Evolutionary conservation across 2,888 invertebrate genomes (phyloP).

Genomic region (Perizoma flavofasciatum): DNA sequence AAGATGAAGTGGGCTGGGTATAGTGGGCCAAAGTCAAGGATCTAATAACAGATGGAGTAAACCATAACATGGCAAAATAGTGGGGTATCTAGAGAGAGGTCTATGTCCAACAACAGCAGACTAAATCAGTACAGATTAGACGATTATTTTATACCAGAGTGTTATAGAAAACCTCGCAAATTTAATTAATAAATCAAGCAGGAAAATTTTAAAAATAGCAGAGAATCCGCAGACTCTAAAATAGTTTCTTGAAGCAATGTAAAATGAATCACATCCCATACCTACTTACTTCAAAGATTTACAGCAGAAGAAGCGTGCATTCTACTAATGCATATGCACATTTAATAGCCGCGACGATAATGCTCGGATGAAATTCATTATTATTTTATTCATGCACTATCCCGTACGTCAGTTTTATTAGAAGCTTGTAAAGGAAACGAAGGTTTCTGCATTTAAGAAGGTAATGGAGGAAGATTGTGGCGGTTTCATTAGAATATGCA

Average conservation of each 20-base stretch:
- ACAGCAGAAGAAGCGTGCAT: slow-evolving; percentile 12
- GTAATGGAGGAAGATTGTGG: slow-evolving; percentile 18
- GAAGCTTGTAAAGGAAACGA: slow-evolving; percentile 29
- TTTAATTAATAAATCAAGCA: too few species aligned
- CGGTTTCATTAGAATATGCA: slow-evolving; percentile 14
- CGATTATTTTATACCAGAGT: too few species aligned
- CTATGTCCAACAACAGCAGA: too few species aligned
- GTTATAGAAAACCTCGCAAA: too few species aligned
- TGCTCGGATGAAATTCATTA: slow-evolving; percentile 69
- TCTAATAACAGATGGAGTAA: too few species aligned
- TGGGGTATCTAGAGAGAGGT: too few species aligned
- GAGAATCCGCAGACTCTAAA: too few species aligned
- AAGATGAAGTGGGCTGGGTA: too few species aligned
- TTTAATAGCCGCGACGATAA: slow-evolving; percentile 60
- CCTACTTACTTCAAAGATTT: neutral
- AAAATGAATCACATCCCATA: slow-evolving; percentile 1
- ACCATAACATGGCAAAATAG: too few species aligned
- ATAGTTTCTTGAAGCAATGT: neutral
- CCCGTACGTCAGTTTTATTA: slow-evolving; percentile 56
- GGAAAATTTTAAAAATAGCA: too few species aligned
- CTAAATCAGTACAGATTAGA: too few species aligned
- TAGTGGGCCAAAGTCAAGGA: too few species aligned
- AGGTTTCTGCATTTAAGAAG: slow-evolving; percentile 19
- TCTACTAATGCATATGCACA: slow-evolving; percentile 57
- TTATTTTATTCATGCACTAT: slow-evolving; percentile 72